Conservation (phyloP, 2,888 invertebrate species). For the Phymatocera aterrima region DNA sequence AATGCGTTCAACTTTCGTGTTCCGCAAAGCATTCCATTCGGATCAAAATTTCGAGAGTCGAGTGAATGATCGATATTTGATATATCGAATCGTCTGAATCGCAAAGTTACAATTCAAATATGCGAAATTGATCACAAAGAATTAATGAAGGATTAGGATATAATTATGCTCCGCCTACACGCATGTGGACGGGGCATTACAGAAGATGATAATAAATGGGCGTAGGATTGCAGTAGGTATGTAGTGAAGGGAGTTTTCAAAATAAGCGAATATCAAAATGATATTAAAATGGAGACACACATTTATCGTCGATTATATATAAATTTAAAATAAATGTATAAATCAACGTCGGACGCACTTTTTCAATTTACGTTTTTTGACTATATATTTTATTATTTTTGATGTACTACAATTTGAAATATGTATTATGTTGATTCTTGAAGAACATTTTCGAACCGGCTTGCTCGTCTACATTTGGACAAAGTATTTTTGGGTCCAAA, state of each 20-base stretch:
- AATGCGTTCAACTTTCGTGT: neutral
- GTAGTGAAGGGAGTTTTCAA: neutral
- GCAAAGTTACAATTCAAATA: neutral
- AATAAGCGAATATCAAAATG: neutral
- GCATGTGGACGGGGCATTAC: too few species aligned
- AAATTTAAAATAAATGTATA: too few species aligned
- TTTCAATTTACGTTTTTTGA: neutral
- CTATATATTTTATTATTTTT: neutral
- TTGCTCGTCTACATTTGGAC: constrained; percentile 22
- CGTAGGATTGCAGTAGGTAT: too few species aligned
- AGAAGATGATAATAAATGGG: too few species aligned
- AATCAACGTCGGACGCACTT: too few species aligned
- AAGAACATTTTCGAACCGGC: constrained; percentile 31
- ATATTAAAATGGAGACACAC: neutral
- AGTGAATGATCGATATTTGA: neutral
- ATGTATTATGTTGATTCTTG: constrained; percentile 22
- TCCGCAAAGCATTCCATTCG: neutral
- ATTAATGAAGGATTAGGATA: too few species aligned
- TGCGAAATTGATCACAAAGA: too few species aligned
- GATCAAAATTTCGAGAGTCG: neutral
- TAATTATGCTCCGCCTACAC: too few species aligned
- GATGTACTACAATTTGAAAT: neutral
- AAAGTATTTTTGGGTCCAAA: constrained; percentile 22
- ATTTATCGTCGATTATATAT: too few species aligned
- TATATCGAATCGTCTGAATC: too few species aligned